These are phyloP conservation scores for Ectropis grisescens DNA, from an alignment of 1,140 invertebrate species.

Conservation along the genomic window DNA sequence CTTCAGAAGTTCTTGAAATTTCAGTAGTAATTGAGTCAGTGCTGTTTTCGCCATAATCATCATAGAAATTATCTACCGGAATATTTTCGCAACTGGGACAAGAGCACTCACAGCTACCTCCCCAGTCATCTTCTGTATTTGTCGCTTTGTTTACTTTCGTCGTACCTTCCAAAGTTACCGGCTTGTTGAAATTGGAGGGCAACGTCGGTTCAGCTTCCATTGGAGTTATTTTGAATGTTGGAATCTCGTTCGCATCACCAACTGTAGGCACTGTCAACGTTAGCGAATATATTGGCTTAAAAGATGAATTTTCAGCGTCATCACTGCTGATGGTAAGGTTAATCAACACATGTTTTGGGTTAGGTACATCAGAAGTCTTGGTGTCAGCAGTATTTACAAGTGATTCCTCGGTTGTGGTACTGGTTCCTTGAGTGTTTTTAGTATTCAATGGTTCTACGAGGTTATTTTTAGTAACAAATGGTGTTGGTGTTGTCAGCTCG, in stretches of 20 bases:
- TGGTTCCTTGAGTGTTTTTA: too few relatives aligned
- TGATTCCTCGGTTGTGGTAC: conserved; percentile 18
- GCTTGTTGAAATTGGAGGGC: conserved; percentile 56
- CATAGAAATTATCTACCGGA: conserved; percentile 53
- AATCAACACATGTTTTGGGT: conserved; percentile 75
- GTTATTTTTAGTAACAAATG: conserved; percentile 36
- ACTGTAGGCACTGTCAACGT: conserved; percentile 79
- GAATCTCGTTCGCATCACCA: conserved; percentile 64
- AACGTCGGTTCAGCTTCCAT: conserved; percentile 51
- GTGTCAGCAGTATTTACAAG: conserved; percentile 33
- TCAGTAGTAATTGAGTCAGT: conserved; percentile 25
- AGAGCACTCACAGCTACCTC: conserved; percentile 81
- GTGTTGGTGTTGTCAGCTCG: conserved; percentile 25
- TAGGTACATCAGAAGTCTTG: conserved; percentile 38
- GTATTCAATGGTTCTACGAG: conserved; percentile 13
- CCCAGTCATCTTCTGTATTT: conserved; percentile 49
- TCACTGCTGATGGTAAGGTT: conserved; percentile 82
- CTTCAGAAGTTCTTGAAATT: conserved; percentile 6
- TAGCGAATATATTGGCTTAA: conserved; percentile 78
- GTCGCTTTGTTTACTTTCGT: conserved; percentile 28
- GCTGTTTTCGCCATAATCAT: too few relatives aligned
- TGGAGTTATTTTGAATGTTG: conserved; percentile 72
- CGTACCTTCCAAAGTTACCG: conserved; percentile 32
- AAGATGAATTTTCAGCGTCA: conserved; percentile 66
- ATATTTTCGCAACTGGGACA: conserved; percentile 73